These are phyloP conservation scores for Caerostris extrusa DNA, from an alignment of 1,140 invertebrate species.

Conservation along the genomic window DNA sequence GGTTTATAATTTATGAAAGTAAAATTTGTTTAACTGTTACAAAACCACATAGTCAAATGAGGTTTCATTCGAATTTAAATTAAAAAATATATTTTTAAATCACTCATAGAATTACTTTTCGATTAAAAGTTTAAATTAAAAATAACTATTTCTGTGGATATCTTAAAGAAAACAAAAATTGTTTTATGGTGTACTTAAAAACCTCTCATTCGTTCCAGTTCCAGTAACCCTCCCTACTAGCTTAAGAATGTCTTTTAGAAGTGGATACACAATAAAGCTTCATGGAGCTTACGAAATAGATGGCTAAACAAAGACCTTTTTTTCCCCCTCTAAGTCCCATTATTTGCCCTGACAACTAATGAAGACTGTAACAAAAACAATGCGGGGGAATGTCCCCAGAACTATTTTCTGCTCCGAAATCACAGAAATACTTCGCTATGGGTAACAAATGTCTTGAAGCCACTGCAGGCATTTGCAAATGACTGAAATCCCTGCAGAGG, in stretches of 20 bases:
- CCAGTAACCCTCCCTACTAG: neutral
- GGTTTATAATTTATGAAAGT: too few relatives aligned
- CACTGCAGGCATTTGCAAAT: neutral
- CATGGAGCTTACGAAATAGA: slow-evolving; percentile 23
- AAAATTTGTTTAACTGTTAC: too few relatives aligned
- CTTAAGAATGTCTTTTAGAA: neutral
- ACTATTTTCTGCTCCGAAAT: slow-evolving; percentile 5
- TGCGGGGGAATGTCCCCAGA: neutral
- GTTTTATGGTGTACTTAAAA: neutral
- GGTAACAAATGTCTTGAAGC: slow-evolving; percentile 5
- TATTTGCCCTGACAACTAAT: slow-evolving; percentile 53
- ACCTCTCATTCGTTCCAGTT: neutral
- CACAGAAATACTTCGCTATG: neutral
- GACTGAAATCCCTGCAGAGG: neutral
- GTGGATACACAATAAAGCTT: neutral
- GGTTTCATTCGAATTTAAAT: too few relatives aligned
- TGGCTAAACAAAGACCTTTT: slow-evolving; percentile 25
- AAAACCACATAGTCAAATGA: too few relatives aligned
- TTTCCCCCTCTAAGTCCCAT: neutral
- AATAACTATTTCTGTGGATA: neutral
- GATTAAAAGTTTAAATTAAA: neutral
- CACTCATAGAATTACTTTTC: too few relatives aligned
- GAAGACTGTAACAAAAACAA: slow-evolving; percentile 59
- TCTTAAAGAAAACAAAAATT: neutral
- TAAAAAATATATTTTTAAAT: too few relatives aligned